Base-by-base conservation (phyloP, 2,888 invertebrate genomes). In the Onchidella celtica region DNA sequence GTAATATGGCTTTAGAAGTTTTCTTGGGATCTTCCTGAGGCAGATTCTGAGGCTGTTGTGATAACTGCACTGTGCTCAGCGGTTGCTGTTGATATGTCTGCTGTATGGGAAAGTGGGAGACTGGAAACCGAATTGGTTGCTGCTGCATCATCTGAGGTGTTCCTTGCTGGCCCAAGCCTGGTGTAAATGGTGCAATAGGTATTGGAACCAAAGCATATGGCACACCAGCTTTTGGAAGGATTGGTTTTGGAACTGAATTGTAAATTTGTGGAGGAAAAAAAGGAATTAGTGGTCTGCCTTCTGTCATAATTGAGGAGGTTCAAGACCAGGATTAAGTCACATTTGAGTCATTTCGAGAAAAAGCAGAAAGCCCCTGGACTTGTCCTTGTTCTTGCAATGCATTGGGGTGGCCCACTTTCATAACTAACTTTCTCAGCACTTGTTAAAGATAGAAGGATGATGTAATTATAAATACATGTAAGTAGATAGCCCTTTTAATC, bases 131-230 rank as follows among this genome's bases (percentile, higher is more conserved):
- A 24, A n/a, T n/a, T n/a, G 27, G 24, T 21, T 57, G 27, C 27
- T 59, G 69, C n/a, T 68, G 65, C 55, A 57, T 29, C 40, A 57
- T 36, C 24, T 36, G 36, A 34, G 27, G n/a, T 1, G 29, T 21
- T 40, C 59, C 69, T 3, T 73, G 34, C 24, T 69, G 78, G 59
- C 38, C 24, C 36, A 69, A 2, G 21, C 21, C 27, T 4, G 34
- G 32, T 4, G 9, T 14, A 55, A 34, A 34, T 17, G 29, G 21
- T 14, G 59, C 36, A 61, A 75, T n/a, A 21, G 65, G 29, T 21
- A 81, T 36, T 21, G 81, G 81, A 2, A 81, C 81, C 24, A 81
- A 38, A 57, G 81, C 81, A 40, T 75, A 81, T 4, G 74, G 47
- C 17, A 66, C 47, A n/a, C n/a, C n/a, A 24, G 66, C 24, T 55